Evolutionary conservation across 2,797 vertebrate genomes (phyloP).

Genomic region (Neomorphus geoffroyi): DNA sequence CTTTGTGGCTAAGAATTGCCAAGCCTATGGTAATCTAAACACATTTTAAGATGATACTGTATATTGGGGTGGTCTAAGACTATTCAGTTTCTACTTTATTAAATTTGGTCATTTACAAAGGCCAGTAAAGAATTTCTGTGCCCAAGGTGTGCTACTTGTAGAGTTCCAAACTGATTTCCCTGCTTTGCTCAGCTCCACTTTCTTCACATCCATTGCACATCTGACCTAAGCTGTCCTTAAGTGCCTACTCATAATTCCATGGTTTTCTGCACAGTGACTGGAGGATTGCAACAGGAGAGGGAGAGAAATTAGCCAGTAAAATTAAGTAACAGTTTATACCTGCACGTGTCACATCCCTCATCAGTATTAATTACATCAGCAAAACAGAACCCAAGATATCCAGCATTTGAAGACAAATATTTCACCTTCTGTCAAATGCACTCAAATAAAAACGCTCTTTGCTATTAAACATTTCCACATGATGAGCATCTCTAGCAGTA

Average conservation of each 20-base stretch:
- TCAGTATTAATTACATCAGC: conserved; percentile 27
- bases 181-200: neutral
- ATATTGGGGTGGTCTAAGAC: neutral
- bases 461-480: neutral
- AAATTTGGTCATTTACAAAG: conserved; percentile 7
- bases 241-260: conserved; percentile 53
- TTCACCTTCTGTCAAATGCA: conserved; percentile 35
- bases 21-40: conserved; percentile 21
- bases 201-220: conserved; percentile 56
- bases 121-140: neutral
- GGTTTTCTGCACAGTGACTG: conserved; percentile 20
- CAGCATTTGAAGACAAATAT: conserved; percentile 18
- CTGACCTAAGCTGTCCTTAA: conserved; percentile 55
- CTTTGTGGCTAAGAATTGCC: conserved; percentile 42
- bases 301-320: neutral
- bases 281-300: conserved; percentile 3
- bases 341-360: conserved; percentile 10
- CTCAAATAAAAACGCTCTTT: neutral
- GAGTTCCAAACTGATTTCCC: neutral
- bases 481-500: conserved; percentile 29
- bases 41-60: neutral
- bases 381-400: conserved; percentile 13
- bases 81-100: conserved; percentile 18
- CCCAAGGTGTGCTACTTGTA: neutral
- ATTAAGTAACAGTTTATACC: conserved; percentile 23